phyloP scores from a whole-genome alignment of 2,797 vertebrate species.

The Falco peregrinus region DNA sequence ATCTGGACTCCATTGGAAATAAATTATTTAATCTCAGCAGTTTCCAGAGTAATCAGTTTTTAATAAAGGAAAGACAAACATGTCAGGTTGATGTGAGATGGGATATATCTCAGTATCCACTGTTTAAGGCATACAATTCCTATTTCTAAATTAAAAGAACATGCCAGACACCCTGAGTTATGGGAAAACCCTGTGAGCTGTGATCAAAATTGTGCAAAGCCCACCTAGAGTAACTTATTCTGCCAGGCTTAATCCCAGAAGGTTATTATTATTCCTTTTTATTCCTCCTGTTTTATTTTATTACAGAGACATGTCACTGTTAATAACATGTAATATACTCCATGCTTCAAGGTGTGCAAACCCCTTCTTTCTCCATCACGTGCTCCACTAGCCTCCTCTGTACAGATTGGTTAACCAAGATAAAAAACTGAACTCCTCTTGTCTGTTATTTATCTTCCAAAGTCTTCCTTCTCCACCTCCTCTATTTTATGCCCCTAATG shows the following conservation, averaged over 20 bases:
- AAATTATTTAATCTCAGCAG: neutral
- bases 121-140: neutral
- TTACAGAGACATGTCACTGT: neutral
- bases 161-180: neutral
- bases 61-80: neutral
- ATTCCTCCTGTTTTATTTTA: neutral
- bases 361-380: neutral
- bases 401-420: neutral
- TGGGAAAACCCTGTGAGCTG: neutral
- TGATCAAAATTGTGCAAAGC: neutral
- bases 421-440: neutral
- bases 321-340: neutral
- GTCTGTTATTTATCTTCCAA: neutral
- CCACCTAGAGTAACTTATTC: neutral
- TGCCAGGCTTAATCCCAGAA: neutral
- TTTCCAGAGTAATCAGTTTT: neutral
- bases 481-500: neutral
- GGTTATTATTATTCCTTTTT: neutral
- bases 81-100: neutral
- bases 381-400: neutral
- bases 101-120: neutral
- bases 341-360: neutral
- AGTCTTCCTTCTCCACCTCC: neutral
- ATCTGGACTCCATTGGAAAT: neutral
- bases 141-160: neutral